A percentile compares a stretch with the other conserved stretches of the same genome.
Evolutionary conservation across 2,113 vertebrate species (phyloP).

Genomic region (Melanerpes formicivorus): DNA sequence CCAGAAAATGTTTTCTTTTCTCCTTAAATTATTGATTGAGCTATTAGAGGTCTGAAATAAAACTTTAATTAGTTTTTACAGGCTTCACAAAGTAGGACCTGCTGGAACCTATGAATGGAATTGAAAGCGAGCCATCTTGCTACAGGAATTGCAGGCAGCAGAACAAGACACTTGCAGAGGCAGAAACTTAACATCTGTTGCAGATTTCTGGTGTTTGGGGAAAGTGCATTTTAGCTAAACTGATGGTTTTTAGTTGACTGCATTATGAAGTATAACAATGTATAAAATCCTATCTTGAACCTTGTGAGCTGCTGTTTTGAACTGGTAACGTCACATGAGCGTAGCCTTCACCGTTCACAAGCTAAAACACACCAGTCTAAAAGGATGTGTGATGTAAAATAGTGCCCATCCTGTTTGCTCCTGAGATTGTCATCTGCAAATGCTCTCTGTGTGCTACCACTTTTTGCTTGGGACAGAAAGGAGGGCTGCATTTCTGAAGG

Average conservation of each 20-base stretch:
- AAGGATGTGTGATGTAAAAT: background rate
- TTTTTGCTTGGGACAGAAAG: background rate
- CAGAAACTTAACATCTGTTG: background rate
- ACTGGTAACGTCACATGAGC: background rate
- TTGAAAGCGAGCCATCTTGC: slow-evolving; percentile 26
- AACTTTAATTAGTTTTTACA: slow-evolving; percentile 74
- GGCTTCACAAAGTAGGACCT: slow-evolving; percentile 68
- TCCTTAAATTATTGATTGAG: slow-evolving; percentile 79
- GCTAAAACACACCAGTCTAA: background rate
- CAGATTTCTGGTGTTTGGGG: background rate
- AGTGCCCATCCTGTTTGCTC: background rate
- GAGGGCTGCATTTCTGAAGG: background rate
- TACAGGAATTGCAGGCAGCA: slow-evolving; percentile 19
- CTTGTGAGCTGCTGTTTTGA: background rate
- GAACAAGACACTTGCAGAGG: background rate
- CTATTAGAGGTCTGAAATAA: slow-evolving; percentile 73
- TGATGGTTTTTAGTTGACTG: background rate
- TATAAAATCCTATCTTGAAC: background rate
- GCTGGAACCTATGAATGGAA: slow-evolving; percentile 37
- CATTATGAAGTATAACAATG: background rate
- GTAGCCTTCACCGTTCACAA: background rate
- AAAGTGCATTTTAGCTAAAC: background rate
- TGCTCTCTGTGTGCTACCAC: background rate
- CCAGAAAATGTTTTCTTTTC: slow-evolving; percentile 79
- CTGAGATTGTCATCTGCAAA: background rate